Evolutionary conservation across 2,797 vertebrate genomes (phyloP).

Genomic region (Chrosomus eos): DNA sequence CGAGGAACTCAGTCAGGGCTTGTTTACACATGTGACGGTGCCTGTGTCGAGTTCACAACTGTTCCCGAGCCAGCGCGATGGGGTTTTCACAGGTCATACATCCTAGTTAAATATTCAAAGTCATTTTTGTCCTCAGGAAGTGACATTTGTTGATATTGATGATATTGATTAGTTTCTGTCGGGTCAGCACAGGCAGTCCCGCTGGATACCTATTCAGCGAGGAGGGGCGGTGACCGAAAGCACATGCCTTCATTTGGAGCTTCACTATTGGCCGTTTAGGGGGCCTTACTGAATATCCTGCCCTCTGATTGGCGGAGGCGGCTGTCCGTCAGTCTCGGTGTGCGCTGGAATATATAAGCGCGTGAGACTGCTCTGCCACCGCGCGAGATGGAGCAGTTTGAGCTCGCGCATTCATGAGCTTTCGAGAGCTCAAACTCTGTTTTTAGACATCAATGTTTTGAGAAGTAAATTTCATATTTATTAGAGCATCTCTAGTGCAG

Average conservation of each 20-base stretch:
- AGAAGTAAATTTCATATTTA: constrained; percentile 22
- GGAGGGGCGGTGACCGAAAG: constrained; percentile 43
- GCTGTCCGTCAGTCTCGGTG: constrained; percentile 51
- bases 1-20: constrained; percentile 15
- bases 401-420: not conserved
- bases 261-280: constrained; percentile 40
- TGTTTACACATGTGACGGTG: constrained; percentile 59
- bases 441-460: constrained; percentile 26
- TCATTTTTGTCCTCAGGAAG: not conserved
- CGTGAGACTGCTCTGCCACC: constrained; percentile 40
- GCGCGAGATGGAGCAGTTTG: constrained; percentile 49
- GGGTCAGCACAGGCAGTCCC: constrained; percentile 54
- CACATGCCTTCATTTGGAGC: constrained; percentile 29
- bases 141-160: not conserved
- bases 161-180: not conserved
- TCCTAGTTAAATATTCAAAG: not conserved
- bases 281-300: not conserved
- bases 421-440: not conserved
- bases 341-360: constrained; percentile 51
- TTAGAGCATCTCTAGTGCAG: not conserved
- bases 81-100: not conserved
- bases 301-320: constrained; percentile 43
- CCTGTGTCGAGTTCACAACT: constrained; percentile 21
- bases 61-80: not conserved
- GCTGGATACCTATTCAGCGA: constrained; percentile 52